Base-by-base conservation (phyloP, 2,797 vertebrate genomes). In the Falco berigora region DNA sequence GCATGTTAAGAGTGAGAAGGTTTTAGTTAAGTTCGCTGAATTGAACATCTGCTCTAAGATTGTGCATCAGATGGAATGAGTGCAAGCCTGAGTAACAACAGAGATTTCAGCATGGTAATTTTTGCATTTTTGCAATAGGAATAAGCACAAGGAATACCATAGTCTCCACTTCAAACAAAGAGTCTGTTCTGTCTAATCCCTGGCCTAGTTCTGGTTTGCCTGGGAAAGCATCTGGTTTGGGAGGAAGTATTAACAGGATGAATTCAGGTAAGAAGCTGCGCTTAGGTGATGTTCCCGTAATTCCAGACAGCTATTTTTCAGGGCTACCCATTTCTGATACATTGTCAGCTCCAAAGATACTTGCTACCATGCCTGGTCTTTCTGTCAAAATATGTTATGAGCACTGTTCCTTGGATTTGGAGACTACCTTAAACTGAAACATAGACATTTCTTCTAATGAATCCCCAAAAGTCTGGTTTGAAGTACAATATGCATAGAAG, bases 131-230 rank as follows among this genome's bases (percentile, higher is more conserved):
- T 95, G 24, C 46, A 38, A 80, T 88, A 99, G 99, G 99, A 86
- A 98, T 99, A 92, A 98, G 96, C 95, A 98, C 98, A 92, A 99
- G 99, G 96, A 99, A 98, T 75, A 98, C 98, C 30, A 63, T 97
- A 85, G 95, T 98, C 86, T 98, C 98, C 9, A 98, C 98, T 96
- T 97, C 98, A 84, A 97, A 96, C 96, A 99, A 99, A 97, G 99
- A 99, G 86, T 97, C 97, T 58, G 92, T 88, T 94, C 97, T 97
- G 3, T 98, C 98, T 91, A 98, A 98, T 95, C 94, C 98, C 8
- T 99, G 99, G 99, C 98, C 98, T 24, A 97, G 97, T 98, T 98
- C 98, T 78, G 96, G 95, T 95, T 98, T 99, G 96, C 98, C 98
- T 85, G 97, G 96, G 44, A 98, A 98, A 73, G 91, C 97, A 64